A percentile compares a stretch with the other conserved stretches of the same genome.
Evolutionary conservation across 2,797 vertebrate species (phyloP).

Genomic region (Xenentodon cancila): DNA sequence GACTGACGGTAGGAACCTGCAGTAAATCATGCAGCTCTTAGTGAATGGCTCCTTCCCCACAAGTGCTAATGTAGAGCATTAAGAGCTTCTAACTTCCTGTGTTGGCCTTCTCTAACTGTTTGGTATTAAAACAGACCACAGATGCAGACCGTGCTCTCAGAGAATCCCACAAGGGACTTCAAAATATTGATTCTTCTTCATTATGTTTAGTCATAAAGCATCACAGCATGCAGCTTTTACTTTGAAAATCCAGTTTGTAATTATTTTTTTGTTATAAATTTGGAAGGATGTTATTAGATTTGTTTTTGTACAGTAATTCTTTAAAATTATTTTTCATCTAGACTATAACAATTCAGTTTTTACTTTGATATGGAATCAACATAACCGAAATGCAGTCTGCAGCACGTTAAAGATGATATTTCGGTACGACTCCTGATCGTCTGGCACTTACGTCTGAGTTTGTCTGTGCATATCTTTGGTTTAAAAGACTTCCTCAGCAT

Average conservation of each 20-base stretch:
- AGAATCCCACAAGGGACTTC: slow-evolving; percentile 64
- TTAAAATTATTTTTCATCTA: too few relatives aligned
- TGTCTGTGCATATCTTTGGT: slow-evolving; percentile 41
- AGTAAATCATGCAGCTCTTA: slow-evolving; percentile 63
- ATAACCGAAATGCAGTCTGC: not conserved
- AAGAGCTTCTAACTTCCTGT: slow-evolving; percentile 45
- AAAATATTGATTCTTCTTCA: slow-evolving; percentile 69
- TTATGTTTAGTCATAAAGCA: slow-evolving; percentile 53
- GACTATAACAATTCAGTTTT: too few relatives aligned
- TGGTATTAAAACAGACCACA: slow-evolving; percentile 25
- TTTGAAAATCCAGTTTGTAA: slow-evolving; percentile 46
- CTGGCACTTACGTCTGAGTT: not conserved
- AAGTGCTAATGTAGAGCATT: slow-evolving; percentile 62
- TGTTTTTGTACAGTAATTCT: too few relatives aligned
- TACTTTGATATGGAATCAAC: too few relatives aligned
- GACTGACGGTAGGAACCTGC: slow-evolving; percentile 30
- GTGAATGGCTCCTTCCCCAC: slow-evolving; percentile 47
- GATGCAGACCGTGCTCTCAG: slow-evolving; percentile 30
- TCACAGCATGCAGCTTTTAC: slow-evolving; percentile 31
- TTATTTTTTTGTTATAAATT: slow-evolving; percentile 11
- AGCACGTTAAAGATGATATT: slow-evolving; percentile 49
- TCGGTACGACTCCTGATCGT: slow-evolving; percentile 34
- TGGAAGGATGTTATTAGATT: too few relatives aligned
- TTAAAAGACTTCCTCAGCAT: slow-evolving; percentile 61
- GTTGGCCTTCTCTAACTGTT: slow-evolving; percentile 46